Percentiles rank a stretch among this genome's conserved stretches.
phyloP scores from a whole-genome alignment of 2,113 vertebrate genomes.

The Cephalopterus ornatus region DNA sequence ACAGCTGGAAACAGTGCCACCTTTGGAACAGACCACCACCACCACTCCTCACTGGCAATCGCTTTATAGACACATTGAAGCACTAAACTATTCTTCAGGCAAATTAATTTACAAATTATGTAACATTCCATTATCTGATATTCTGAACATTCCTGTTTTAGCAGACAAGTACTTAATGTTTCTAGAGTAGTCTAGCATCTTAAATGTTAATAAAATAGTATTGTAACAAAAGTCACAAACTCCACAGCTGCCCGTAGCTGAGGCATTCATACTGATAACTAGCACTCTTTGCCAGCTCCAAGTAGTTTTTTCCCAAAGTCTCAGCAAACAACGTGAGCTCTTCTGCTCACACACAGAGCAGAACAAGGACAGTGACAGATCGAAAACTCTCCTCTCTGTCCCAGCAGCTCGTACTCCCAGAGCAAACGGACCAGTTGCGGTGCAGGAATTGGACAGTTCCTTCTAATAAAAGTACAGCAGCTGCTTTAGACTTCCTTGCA shows the following conservation, averaged over 20 bases:
- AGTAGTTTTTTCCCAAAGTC: not conserved
- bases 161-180: not conserved
- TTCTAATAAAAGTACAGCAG: not conserved
- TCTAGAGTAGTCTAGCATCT: not conserved
- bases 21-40: not conserved
- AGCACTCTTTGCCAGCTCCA: not conserved
- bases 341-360: not conserved
- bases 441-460: not conserved
- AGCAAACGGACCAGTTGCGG: rapidly evolving
- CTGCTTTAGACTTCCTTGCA: not conserved
- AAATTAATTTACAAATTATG: not conserved
- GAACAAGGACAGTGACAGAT: not conserved
- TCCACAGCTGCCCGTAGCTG: not conserved
- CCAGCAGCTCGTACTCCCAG: not conserved
- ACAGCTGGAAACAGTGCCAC: not conserved
- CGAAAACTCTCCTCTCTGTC: not conserved
- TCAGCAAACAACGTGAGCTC: not conserved
- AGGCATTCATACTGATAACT: not conserved
- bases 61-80: not conserved
- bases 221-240: not conserved
- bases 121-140: not conserved
- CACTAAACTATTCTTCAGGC: not conserved
- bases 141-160: not conserved
- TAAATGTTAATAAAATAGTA: not conserved
- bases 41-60: not conserved